Base-by-base conservation (phyloP, 2,113 vertebrate genomes). In the Oncorhynchus clarkii region DNA sequence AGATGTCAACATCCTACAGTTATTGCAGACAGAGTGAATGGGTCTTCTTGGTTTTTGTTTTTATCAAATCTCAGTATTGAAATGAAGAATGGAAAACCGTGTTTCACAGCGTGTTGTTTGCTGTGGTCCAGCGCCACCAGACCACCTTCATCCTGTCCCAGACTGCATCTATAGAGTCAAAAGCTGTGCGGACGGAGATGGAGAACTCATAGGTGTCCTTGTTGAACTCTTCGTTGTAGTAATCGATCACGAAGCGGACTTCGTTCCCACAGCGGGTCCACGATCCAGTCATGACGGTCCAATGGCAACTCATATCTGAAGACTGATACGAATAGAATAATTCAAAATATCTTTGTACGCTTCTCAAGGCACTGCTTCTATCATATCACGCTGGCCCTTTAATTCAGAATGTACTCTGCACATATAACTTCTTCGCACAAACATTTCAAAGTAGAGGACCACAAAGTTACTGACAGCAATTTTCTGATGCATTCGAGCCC, bases 111-210 rank as follows among this genome's bases (percentile, higher is more conserved):
- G 7, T n/a, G 0, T 64, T 66, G 11, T 34, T 14, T 51, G 49
- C 49, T 51, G 49, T 97, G 45, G 94, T 96, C 97, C 97, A 99
- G 78, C 97, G 94, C 97, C 96, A 98, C 95, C 96, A 98, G 27
- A 96, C 93, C 62, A 99, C 96, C 88, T 95, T 98, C 93, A 95
- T 95, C 71, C 97, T 94, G 89, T 99, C 97, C 97, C 97, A 99
- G 0, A 97, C 94, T 0, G 97, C 97, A 0, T 81, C 92, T 7
- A 98, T 59, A 0, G 96, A 98, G 88, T 99, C 97, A 2, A 95
- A 91, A 0, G 97, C 97, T 0, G 97, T 97, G 51, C 97, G 96
- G 18, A 99, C 97, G 0, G 99, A 90, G 85, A 95, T 92, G 48
- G 96, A 96, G 91, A 99, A 99, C 87, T 96, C 93, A 87, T 96